Percentiles rank a stretch among this genome's conserved stretches.
Conservation (phyloP, 2,888 invertebrate species). For the Melanostoma scalare region DNA sequence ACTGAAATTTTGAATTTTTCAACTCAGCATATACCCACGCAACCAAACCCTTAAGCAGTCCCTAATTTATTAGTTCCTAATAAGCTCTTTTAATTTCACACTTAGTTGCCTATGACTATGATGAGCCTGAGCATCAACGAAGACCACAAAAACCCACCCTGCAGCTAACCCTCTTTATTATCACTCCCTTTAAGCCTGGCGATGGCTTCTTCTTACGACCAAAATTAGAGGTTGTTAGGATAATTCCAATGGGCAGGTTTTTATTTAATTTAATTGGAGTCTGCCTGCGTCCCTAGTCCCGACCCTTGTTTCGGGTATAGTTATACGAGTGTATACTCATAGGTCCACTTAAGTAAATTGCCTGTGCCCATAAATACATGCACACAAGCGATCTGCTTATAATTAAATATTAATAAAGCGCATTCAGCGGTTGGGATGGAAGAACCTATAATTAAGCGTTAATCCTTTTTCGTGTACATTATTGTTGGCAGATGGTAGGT, state of each 20-base stretch:
- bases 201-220: neutral
- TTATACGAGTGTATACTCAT: neutral
- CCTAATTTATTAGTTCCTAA: no score
- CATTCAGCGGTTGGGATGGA: slow-evolving; percentile 6
- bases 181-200: no score
- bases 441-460: slow-evolving; percentile 56
- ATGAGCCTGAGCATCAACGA: no score
- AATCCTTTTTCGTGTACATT: slow-evolving; percentile 42
- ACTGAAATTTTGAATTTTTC: no score
- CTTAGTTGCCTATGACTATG: no score
- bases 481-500: neutral
- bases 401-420: slow-evolving; percentile 58
- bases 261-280: slow-evolving; percentile 35
- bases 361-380: neutral
- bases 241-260: slow-evolving; percentile 5
- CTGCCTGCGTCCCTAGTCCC: neutral
- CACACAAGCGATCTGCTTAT: slow-evolving; percentile 13
- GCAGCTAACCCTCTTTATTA: no score
- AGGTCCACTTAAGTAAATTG: slow-evolving; percentile 1
- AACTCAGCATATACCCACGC: no score
- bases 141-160: no score
- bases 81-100: no score
- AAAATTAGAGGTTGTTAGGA: neutral
- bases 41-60: no score
- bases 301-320: neutral